Evolutionary conservation across 2,113 vertebrate species (phyloP), one percentile per base, ranked within the genome.

Genomic region (Carettochelys insculpta): DNA sequence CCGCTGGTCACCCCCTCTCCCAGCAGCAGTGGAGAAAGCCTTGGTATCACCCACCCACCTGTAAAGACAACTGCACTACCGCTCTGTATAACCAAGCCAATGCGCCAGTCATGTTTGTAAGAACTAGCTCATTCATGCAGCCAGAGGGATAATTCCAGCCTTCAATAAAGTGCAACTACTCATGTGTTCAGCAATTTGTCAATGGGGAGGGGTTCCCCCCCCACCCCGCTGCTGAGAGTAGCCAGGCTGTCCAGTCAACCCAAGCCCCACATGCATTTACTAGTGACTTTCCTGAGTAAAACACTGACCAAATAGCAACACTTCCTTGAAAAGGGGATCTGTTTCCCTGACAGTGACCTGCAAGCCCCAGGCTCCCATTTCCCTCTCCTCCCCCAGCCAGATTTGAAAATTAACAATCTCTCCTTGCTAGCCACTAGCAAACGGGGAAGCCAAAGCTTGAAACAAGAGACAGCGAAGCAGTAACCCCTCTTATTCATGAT

Each of bases 131-230:
- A n/a, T 77, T 95, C 73, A 82, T 93, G 95, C 86, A 86, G 3
- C 89, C 94, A 6, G 65, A 2, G 90, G 95, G 84, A 90, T 82
- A 92, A 95, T 88, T 83, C 92, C 92, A 75, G 94, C 87, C 96
- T 94, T 89, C 95, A 98, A 98, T 98, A 98, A 98, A 98, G 95
- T 92, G 93, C 94, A 96, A 51, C 82, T 92, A 92, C 81, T 94
- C 92, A 82, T 54, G 54, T 45, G 86, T 79, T 87, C 0, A 27
- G 82, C n/a, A 34, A 75, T 22, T 86, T 56, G 41, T 54, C 11
- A 90, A 45, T 91, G 77, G 82, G 43, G 50, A 34, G 22, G 17
- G 47, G 34, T 31, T 77, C 20, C 45, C 5, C 73, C 24, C 12
- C 38, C 38, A n/a, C n/a, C n/a, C n/a, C n/a, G n/a, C n/a, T 75